A percentile compares a stretch with the other conserved stretches of the same genome.
These are phyloP conservation scores for Cosmorhoe ocellata DNA, from an alignment of 2,888 invertebrate species.

Conservation along the genomic window DNA sequence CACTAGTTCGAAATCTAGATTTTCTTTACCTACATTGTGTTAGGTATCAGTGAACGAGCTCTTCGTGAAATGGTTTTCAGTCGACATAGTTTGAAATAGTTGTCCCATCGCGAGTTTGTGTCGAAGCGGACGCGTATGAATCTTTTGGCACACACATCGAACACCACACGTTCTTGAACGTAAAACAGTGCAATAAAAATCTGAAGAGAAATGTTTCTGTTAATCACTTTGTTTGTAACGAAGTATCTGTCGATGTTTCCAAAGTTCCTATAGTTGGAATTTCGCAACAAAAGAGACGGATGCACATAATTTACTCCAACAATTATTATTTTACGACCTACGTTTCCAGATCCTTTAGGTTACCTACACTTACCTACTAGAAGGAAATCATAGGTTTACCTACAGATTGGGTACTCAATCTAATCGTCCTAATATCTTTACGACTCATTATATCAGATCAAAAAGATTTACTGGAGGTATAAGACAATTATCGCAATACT, in stretches of 20 bases:
- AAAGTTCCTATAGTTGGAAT: constrained; percentile 43
- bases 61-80: constrained; percentile 2
- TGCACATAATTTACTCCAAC: constrained; percentile 10
- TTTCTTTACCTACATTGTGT: no score
- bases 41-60: not conserved
- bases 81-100: constrained; percentile 49
- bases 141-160: constrained; percentile 57
- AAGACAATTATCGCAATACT: not conserved
- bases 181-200: constrained; percentile 48
- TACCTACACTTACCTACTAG: no score
- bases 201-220: constrained; percentile 45
- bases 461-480: not conserved
- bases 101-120: constrained; percentile 51
- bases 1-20: no score
- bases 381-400: no score
- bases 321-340: not conserved
- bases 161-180: constrained; percentile 42
- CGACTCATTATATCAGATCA: not conserved
- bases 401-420: not conserved
- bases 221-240: constrained; percentile 63
- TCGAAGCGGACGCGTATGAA: constrained; percentile 50
- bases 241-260: constrained; percentile 42
- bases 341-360: no score
- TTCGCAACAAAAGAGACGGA: constrained; percentile 29
- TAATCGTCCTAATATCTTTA: not conserved